phyloP scores from a whole-genome alignment of 2,113 vertebrate genomes.

The Tragelaphus buxtoni region DNA sequence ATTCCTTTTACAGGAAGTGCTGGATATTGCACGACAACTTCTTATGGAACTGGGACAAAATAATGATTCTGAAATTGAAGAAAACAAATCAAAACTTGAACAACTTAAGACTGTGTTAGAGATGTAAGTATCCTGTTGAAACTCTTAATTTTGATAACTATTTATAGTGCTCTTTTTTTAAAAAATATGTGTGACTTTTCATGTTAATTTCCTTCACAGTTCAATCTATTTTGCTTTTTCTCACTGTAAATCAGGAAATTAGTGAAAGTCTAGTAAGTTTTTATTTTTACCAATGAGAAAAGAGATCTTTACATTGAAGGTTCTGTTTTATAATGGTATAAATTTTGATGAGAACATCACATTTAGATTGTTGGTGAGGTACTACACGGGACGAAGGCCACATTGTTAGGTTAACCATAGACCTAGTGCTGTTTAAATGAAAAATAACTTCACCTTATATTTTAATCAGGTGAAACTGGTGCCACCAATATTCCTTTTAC shows the following conservation, averaged over 20 bases:
- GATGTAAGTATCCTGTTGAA: conserved; percentile 83
- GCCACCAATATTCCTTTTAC: not conserved
- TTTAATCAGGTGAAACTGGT: not conserved
- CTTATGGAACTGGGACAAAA: conserved; percentile 90
- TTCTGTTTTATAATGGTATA: not conserved
- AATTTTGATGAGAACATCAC: not conserved
- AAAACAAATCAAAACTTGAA: conserved; percentile 93
- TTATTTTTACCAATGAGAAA: not conserved
- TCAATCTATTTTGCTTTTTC: not conserved
- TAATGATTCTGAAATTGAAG: conserved; percentile 93
- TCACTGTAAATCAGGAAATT: not conserved
- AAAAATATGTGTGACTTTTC: not conserved
- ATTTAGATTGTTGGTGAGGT: not conserved
- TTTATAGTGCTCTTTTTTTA: not conserved
- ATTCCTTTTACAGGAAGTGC: conserved; percentile 84
- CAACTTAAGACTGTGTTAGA: conserved; percentile 93
- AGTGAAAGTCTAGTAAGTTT: not conserved
- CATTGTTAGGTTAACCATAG: not conserved
- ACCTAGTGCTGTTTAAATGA: not conserved
- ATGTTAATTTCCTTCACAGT: not conserved
- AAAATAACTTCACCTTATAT: not conserved
- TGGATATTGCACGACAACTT: conserved; percentile 91
- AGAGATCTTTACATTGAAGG: not conserved
- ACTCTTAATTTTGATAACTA: not conserved
- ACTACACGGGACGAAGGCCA: not conserved